Conservation (phyloP, 2,797 vertebrate genomes). For the Lepus townsendii region DNA sequence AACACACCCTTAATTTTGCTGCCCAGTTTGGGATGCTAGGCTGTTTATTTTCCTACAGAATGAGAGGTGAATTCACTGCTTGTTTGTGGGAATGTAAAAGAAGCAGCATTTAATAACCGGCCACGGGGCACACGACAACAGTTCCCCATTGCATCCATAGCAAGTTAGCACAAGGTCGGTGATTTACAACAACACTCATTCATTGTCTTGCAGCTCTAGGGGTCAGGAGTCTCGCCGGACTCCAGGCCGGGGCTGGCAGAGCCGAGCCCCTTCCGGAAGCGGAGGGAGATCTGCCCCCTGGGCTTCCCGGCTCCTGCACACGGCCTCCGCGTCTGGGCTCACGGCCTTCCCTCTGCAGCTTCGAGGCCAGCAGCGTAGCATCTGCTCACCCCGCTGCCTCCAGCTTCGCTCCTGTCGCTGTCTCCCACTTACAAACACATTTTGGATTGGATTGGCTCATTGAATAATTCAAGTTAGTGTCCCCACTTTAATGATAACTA, state of each 20-base stretch:
- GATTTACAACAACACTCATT: neutral
- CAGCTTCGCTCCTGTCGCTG: no score
- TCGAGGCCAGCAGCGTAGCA: neutral
- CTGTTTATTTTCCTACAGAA: fast-evolving
- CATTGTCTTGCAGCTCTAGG: no score
- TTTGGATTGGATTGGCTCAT: no score
- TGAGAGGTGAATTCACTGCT: neutral
- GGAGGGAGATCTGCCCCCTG: fast-evolving
- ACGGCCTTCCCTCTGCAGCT: fast-evolving
- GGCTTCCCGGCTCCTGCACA: neutral
- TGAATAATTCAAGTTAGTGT: neutral
- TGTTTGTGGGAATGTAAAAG: no score
- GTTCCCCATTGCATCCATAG: neutral
- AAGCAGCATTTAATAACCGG: neutral
- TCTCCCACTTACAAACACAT: no score
- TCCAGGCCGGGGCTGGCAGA: neutral
- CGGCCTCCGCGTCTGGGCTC: neutral
- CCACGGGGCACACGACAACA: fast-evolving
- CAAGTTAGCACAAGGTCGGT: neutral
- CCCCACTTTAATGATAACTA: neutral
- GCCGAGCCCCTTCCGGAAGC: neutral
- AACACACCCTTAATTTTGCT: fast-evolving
- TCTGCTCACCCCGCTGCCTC: neutral
- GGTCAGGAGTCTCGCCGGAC: neutral
- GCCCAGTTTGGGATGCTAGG: neutral